Evolutionary conservation across 2,113 vertebrate species (phyloP).

Genomic region (Potamarius usumacintae): DNA sequence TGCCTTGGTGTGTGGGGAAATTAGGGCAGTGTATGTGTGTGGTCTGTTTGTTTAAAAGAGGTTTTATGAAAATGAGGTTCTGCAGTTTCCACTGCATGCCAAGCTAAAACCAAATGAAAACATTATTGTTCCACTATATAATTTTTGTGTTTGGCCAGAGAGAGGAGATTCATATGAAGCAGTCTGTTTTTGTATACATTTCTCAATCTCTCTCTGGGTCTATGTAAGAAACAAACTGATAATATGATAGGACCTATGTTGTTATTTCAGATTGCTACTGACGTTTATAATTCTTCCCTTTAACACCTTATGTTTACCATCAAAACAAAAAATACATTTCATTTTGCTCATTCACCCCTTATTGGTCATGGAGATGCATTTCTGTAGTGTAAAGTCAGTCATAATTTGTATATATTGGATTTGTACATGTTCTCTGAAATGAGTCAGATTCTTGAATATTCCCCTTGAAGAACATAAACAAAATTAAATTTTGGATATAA

Average conservation of each 20-base stretch:
- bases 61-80: conserved; percentile 38
- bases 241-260: background rate
- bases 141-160: conserved; percentile 36
- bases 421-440: background rate
- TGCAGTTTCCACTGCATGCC: conserved; percentile 20
- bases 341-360: background rate
- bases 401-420: background rate
- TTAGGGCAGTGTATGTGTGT: conserved; percentile 20
- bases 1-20: conserved; percentile 34
- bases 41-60: background rate
- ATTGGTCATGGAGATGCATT: background rate
- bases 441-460: background rate
- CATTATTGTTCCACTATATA: conserved; percentile 34
- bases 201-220: background rate
- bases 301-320: background rate
- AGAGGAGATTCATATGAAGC: conserved; percentile 6
- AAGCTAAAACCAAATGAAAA: conserved; percentile 40
- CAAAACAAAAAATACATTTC: background rate
- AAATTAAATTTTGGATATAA: background rate
- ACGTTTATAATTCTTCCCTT: background rate
- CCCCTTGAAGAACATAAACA: background rate
- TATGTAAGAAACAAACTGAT: background rate
- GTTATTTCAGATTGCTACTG: background rate
- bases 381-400: background rate
- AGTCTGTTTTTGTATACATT: background rate